Evolutionary conservation across 2,113 vertebrate species (phyloP).

Genomic region (Ochotona curzoniae): DNA sequence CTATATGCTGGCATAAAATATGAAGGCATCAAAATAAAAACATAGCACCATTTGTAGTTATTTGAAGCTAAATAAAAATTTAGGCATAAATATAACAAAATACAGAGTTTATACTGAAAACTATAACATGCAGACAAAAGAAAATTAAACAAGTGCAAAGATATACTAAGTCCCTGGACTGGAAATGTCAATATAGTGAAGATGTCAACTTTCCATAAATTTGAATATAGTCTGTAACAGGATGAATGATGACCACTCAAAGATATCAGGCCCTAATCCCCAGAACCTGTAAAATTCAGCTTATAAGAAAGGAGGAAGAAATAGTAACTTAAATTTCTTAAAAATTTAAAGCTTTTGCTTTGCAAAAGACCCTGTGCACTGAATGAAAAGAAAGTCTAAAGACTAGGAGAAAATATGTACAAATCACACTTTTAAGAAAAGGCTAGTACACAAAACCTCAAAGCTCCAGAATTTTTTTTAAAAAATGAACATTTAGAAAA

Average conservation of each 20-base stretch:
- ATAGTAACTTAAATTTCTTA: background rate
- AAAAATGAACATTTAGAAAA: background rate
- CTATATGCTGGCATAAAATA: background rate
- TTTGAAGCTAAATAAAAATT: background rate
- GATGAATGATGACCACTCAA: background rate
- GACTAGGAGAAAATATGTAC: background rate
- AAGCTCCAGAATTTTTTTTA: background rate
- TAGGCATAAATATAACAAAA: background rate
- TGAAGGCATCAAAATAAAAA: background rate
- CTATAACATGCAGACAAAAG: background rate
- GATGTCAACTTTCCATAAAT: background rate
- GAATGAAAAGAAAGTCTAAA: background rate
- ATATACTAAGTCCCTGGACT: background rate
- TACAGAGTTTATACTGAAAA: background rate
- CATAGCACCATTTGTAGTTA: background rate
- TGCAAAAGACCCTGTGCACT: background rate
- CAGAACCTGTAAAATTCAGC: background rate
- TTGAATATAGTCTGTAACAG: background rate
- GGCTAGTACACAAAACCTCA: background rate
- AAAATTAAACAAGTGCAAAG: background rate
- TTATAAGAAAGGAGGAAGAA: background rate
- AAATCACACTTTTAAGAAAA: background rate
- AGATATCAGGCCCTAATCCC: background rate
- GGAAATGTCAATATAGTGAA: background rate
- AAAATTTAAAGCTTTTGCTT: background rate